Evolutionary conservation across 2,113 vertebrate genomes (phyloP).

Genomic region (Siniperca knerii): DNA sequence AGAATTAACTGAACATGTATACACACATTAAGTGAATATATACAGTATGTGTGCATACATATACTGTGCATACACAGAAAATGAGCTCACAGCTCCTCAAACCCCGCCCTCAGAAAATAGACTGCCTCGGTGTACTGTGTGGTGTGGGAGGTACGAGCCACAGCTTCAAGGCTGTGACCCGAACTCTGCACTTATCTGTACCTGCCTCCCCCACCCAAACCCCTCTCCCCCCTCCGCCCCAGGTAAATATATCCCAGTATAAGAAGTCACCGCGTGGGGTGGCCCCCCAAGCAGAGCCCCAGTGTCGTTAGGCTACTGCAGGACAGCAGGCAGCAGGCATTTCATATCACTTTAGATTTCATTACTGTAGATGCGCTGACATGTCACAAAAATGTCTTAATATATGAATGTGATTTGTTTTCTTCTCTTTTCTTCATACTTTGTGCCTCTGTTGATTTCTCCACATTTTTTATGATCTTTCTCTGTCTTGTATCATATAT

Average conservation of each 20-base stretch:
- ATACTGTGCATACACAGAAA: no score
- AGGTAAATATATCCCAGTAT: slow-evolving; percentile 60
- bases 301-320: slow-evolving; percentile 68
- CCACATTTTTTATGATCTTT: slow-evolving; percentile 45
- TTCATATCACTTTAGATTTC: slow-evolving; percentile 78
- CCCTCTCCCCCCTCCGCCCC: not conserved
- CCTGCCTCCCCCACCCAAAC: not conserved
- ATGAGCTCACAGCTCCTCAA: slow-evolving; percentile 11
- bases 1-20: no score
- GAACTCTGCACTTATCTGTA: slow-evolving; percentile 57
- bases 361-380: slow-evolving; percentile 82
- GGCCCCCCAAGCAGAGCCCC: slow-evolving; percentile 64
- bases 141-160: slow-evolving; percentile 59
- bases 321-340: slow-evolving; percentile 71
- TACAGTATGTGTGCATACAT: no score
- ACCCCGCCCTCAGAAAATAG: slow-evolving; percentile 56
- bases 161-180: slow-evolving; percentile 61
- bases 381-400: slow-evolving; percentile 84
- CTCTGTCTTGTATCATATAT: slow-evolving; percentile 57
- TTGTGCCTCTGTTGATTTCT: slow-evolving; percentile 56
- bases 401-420: slow-evolving; percentile 80
- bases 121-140: slow-evolving; percentile 68
- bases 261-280: slow-evolving; percentile 61
- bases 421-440: slow-evolving; percentile 48
- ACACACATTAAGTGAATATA: no score